Evolutionary conservation across 1,140 invertebrate genomes (phyloP).

Genomic region (Rhagoletis pomonella): DNA sequence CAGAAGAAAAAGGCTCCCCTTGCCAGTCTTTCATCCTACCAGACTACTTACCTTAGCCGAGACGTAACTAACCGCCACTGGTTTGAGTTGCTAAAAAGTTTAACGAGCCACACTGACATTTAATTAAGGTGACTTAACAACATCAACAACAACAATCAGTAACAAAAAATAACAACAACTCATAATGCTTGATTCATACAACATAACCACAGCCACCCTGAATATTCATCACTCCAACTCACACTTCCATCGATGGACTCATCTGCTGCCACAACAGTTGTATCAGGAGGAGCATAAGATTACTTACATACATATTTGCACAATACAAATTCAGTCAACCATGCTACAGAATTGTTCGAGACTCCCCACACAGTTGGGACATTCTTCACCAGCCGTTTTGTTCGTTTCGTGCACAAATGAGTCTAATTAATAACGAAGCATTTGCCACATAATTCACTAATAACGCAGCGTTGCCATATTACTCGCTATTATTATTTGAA

Average conservation of each 20-base stretch:
- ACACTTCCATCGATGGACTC: background rate
- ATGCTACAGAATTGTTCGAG: constrained; percentile 2
- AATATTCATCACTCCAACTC: background rate
- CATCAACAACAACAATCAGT: background rate
- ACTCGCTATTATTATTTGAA: background rate
- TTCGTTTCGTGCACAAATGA: constrained; percentile 62
- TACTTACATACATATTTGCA: background rate
- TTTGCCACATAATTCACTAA: constrained; percentile 67
- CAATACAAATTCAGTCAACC: constrained; percentile 45
- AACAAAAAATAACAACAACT: constrained; percentile 25
- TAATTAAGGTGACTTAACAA: constrained; percentile 72
- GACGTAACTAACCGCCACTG: background rate
- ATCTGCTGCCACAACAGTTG: constrained; percentile 25
- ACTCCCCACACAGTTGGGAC: background rate
- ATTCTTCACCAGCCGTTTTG: constrained; percentile 18
- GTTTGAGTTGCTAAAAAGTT: constrained; percentile 51
- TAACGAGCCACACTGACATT: constrained; percentile 64
- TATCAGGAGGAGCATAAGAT: constrained; percentile 2
- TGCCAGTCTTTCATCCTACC: background rate
- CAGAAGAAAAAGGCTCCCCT: background rate
- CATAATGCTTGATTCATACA: background rate
- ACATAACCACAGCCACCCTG: constrained; percentile 39
- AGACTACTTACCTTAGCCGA: background rate
- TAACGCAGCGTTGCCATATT: constrained; percentile 48
- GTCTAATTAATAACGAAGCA: constrained; percentile 74